Base-by-base conservation (phyloP, 2,797 vertebrate species). In the Anguilla megastoma region DNA sequence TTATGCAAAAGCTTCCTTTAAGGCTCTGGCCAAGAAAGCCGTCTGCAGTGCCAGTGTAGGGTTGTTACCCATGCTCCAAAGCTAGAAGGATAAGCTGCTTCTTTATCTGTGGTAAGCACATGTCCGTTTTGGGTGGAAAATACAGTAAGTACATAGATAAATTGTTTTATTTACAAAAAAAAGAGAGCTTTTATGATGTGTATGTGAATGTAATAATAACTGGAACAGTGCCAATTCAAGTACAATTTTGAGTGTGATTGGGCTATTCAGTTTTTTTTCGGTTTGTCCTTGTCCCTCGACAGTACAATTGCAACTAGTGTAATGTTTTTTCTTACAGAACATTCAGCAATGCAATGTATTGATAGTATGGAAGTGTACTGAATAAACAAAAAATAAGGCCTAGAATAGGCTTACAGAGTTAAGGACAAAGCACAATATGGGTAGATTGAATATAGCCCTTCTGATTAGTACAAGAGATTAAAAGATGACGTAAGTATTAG, bases 81-180 rank as follows among this genome's bases (percentile, higher is more conserved):
- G 2, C 86, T 6, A 27, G 60, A 30, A 56, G 86, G 93, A 95
- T 92, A 94, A 93, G 71, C 87, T 88, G 74, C 86, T 54, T 88
- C 90, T 94, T 93, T 93, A 92, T 94, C 54, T 88, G 33, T 89
- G 89, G 87, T 89, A 91, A 91, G 93, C 91, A 93, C 93, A 92
- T 54, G 86, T 71, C 88, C 84, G 88, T 89, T 91, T 90, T 94
- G 87, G 91, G 76, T 85, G 84, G 18, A 86, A 89, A 60, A 88
- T 33, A 45, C 41, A 45, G 41, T 45, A 66, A 85, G 85, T 87
- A 74, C 84, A 41, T 6, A 54, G 30, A 79, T 85, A 86, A 88
- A 86, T 63, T 88, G 86, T 84, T 45, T 86, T 80, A 90, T 91
- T 84, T 71, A 76, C 21, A 82, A 50, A n/a, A 76, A n/a, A 76